phyloP scores from a whole-genome alignment of 2,888 invertebrate species.

The Morinoia aosen region DNA sequence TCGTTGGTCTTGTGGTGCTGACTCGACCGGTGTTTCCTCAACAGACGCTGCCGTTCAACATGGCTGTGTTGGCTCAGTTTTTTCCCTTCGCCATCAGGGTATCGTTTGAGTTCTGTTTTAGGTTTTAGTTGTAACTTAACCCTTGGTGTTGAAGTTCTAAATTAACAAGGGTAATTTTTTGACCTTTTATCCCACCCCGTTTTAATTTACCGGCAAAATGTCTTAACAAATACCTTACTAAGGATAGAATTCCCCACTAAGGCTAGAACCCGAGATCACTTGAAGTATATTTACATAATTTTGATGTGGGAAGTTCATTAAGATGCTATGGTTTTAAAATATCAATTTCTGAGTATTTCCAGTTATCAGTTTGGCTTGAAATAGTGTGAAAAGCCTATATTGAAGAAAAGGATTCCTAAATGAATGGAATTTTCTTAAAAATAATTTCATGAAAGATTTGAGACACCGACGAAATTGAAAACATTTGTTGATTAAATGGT shows the following conservation, averaged over 20 bases:
- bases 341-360: not conserved
- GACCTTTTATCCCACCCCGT: not conserved
- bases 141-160: not conserved
- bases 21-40: not conserved
- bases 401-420: not conserved
- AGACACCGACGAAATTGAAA: not conserved
- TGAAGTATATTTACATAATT: not conserved
- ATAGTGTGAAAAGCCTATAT: not conserved
- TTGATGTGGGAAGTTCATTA: not conserved
- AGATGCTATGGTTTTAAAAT: not conserved
- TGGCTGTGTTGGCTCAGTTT: conserved; percentile 1
- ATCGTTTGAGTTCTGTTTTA: not conserved
- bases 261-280: not conserved
- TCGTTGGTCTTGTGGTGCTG: not conserved
- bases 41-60: conserved; percentile 19
- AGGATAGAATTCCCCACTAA: not conserved
- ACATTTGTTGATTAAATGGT: not conserved
- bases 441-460: not conserved
- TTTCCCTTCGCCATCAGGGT: conserved; percentile 32
- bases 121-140: not conserved
- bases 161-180: not conserved
- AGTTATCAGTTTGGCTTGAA: not conserved
- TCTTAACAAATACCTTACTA: too few species aligned
- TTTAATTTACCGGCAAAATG: not conserved
- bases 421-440: not conserved